phyloP scores from a whole-genome alignment of 1,140 invertebrate species.

The Myzus persicae region DNA sequence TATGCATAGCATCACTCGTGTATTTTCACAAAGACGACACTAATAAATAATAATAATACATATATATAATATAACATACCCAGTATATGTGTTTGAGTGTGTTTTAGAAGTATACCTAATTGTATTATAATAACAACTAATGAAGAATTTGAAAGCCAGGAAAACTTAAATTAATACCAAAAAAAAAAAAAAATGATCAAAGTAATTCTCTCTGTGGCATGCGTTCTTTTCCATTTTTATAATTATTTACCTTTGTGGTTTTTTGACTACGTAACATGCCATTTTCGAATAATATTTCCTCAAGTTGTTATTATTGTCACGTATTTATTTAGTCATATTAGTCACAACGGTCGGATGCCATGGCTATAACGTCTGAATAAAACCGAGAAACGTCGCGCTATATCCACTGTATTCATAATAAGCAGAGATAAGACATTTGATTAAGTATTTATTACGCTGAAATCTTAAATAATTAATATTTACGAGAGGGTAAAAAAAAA shows the following conservation, averaged over 20 bases:
- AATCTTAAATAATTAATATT: constrained; percentile 34
- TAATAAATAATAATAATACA: not conserved
- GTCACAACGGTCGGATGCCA: not conserved
- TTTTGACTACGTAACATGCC: not conserved
- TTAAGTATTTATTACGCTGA: constrained; percentile 1
- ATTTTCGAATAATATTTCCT: not conserved
- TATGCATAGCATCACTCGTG: not conserved
- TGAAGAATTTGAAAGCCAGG: not conserved
- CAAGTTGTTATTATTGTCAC: constrained; percentile 21
- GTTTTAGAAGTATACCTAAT: constrained; percentile 8
- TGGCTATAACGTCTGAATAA: not conserved
- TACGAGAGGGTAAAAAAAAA: not conserved
- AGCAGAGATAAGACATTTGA: not conserved
- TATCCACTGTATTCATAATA: not conserved
- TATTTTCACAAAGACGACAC: not conserved
- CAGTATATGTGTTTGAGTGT: not conserved
- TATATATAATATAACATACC: not conserved
- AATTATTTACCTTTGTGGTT: not conserved
- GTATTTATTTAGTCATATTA: constrained; percentile 30
- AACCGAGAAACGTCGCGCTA: not conserved
- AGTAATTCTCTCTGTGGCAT: not conserved
- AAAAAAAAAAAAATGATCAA: not conserved
- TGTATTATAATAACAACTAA: constrained; percentile 8
- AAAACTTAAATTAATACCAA: not conserved
- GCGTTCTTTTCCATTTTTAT: not conserved